phyloP scores from a whole-genome alignment of 2,797 vertebrate species.

The Parauchenoglanis punctatus region DNA sequence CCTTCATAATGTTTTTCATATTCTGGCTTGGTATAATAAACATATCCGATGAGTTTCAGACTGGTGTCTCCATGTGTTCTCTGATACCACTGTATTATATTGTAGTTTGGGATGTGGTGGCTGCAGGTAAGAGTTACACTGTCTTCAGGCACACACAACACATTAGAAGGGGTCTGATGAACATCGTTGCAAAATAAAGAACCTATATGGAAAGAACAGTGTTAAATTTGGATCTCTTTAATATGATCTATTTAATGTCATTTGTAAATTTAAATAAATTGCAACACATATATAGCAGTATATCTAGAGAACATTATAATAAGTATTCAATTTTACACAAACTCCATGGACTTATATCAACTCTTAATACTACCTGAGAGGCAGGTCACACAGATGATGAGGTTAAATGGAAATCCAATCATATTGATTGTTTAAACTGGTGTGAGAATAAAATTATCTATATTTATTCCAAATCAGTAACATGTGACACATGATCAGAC shows the following conservation, averaged over 20 bases:
- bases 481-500: neutral
- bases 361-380: conserved; percentile 9
- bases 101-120: conserved; percentile 45
- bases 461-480: neutral
- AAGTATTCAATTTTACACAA: neutral
- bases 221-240: neutral
- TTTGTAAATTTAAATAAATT: neutral
- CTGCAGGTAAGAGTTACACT: conserved; percentile 52
- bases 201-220: conserved; percentile 41
- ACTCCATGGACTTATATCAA: no score
- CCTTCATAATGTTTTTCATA: no score
- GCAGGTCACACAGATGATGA: conserved; percentile 50
- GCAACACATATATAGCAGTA: neutral
- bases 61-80: conserved; percentile 15
- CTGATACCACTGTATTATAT: conserved; percentile 17
- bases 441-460: neutral
- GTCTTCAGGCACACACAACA: conserved; percentile 33
- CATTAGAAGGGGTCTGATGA: conserved; percentile 55
- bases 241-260: neutral
- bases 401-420: conserved; percentile 19
- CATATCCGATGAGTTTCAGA: conserved; percentile 45
- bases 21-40: no score
- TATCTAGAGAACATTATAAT: neutral
- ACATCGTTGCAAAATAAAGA: conserved; percentile 50
- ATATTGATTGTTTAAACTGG: conserved; percentile 29